Evolutionary conservation across 2,113 vertebrate genomes (phyloP).

Genomic region (Macrotus californicus): DNA sequence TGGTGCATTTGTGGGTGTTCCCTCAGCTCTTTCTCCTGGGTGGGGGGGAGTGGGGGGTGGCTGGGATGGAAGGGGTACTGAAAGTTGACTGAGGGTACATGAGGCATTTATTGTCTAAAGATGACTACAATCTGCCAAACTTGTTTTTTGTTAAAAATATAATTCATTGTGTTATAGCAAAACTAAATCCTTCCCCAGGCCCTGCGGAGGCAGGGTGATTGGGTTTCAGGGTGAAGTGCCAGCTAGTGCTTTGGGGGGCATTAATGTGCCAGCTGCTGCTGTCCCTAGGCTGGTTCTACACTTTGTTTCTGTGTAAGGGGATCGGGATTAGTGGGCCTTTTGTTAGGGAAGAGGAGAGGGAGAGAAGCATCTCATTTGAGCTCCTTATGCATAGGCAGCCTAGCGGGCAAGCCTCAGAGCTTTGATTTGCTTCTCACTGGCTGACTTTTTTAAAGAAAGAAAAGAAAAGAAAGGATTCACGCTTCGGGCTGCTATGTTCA

Average conservation of each 20-base stretch:
- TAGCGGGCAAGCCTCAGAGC: background rate
- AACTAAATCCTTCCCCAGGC: slow-evolving; percentile 17
- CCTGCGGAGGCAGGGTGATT: background rate
- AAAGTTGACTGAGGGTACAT: background rate
- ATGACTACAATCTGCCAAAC: background rate
- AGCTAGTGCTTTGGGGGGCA: background rate
- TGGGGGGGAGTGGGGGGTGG: no score
- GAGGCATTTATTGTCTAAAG: background rate
- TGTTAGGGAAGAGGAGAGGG: background rate
- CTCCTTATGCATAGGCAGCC: background rate
- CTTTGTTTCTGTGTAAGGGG: slow-evolving; percentile 27
- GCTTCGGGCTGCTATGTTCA: background rate
- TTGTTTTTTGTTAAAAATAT: slow-evolving; percentile 44
- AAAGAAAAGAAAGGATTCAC: background rate
- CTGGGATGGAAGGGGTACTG: background rate
- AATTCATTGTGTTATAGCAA: slow-evolving; percentile 16
- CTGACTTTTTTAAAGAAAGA: background rate
- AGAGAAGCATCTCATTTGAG: background rate
- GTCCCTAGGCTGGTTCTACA: background rate
- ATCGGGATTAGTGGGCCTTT: slow-evolving; percentile 46
- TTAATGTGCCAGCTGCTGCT: slow-evolving; percentile 42
- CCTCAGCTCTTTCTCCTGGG: background rate
- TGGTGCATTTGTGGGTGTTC: background rate
- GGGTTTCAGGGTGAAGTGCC: slow-evolving; percentile 34
- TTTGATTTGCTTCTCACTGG: background rate